A percentile compares a stretch with the other conserved stretches of the same genome.
Conservation (phyloP, 2,888 invertebrate genomes). For the Caenorhabditis virilis region DNA sequence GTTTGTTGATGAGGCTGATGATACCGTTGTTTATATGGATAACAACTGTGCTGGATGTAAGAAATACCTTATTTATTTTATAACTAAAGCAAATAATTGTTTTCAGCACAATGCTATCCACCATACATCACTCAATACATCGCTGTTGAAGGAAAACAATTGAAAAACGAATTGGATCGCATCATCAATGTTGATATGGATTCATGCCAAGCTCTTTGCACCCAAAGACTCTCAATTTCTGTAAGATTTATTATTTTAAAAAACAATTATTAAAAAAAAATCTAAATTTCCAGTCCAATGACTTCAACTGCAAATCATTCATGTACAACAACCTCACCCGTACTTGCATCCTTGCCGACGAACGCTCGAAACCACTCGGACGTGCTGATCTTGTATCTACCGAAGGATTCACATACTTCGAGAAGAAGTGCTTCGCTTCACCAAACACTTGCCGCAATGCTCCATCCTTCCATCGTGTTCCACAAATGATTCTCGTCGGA, state of each 20-base stretch:
- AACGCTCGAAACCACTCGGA: conserved; percentile 66
- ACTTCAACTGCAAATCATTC: conserved; percentile 69
- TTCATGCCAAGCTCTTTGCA: conserved; percentile 65
- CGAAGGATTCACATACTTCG: conserved; percentile 64
- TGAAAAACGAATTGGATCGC: conserved; percentile 63
- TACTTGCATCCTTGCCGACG: conserved; percentile 66
- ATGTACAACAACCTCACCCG: conserved; percentile 66
- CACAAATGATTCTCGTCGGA: conserved; percentile 68
- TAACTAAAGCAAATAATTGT: not conserved
- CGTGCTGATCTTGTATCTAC: conserved; percentile 59
- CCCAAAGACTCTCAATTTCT: conserved; percentile 63
- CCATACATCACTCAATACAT: conserved; percentile 68
- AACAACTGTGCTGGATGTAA: conserved; percentile 69
- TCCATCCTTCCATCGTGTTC: conserved; percentile 66
- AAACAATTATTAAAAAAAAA: not conserved
- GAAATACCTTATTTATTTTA: conserved; percentile 4
- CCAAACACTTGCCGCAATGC: conserved; percentile 67
- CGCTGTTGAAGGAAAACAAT: conserved; percentile 62
- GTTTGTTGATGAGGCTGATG: conserved; percentile 66
- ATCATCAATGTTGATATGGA: conserved; percentile 63
- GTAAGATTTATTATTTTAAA: conserved; percentile 40
- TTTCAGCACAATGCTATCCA: conserved; percentile 66
- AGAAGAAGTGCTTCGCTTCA: conserved; percentile 69
- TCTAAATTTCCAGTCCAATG: conserved; percentile 48
- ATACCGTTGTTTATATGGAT: conserved; percentile 68